Evolutionary conservation across 2,113 vertebrate genomes (phyloP).

Genomic region (Cyprinus carpio): DNA sequence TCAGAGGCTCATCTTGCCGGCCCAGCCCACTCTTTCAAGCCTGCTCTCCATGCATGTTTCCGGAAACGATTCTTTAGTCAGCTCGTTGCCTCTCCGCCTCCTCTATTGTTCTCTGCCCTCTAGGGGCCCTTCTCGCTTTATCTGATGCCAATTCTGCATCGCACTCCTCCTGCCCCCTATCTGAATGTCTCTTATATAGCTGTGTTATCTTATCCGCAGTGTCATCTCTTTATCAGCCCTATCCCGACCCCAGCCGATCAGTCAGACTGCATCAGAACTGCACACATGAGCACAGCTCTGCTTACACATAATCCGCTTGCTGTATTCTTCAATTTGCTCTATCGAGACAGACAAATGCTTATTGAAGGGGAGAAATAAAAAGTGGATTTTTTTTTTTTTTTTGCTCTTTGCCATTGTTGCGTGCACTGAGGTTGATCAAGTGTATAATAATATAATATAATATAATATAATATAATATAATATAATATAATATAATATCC

Average conservation of each 20-base stretch:
- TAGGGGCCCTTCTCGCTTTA: conserved; percentile 57
- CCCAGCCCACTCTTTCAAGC: conserved; percentile 62
- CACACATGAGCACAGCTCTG: conserved; percentile 33
- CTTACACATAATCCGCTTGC: conserved; percentile 41
- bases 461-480: too few relatives aligned
- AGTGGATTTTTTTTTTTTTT: background rate
- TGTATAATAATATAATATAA: too few relatives aligned
- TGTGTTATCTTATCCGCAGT: conserved; percentile 71
- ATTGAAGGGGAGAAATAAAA: background rate
- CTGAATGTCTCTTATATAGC: conserved; percentile 66
- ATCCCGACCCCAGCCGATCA: conserved; percentile 56
- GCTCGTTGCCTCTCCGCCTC: conserved; percentile 70
- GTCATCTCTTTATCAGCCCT: conserved; percentile 70
- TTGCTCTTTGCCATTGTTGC: background rate
- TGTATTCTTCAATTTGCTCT: conserved; percentile 1
- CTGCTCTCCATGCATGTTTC: conserved; percentile 67
- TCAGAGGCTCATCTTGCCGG: conserved; percentile 48
- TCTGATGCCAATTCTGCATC: conserved; percentile 63
- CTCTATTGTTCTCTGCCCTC: conserved; percentile 67
- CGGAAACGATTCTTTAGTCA: conserved; percentile 71
- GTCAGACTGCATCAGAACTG: conserved; percentile 50
- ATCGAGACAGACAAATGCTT: conserved; percentile 15
- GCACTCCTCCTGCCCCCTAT: conserved; percentile 60
- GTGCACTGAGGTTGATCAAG: background rate
- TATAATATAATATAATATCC: too few relatives aligned